Evolutionary conservation across 2,888 invertebrate genomes (phyloP).

Genomic region (Arrhopalites spinosus): DNA sequence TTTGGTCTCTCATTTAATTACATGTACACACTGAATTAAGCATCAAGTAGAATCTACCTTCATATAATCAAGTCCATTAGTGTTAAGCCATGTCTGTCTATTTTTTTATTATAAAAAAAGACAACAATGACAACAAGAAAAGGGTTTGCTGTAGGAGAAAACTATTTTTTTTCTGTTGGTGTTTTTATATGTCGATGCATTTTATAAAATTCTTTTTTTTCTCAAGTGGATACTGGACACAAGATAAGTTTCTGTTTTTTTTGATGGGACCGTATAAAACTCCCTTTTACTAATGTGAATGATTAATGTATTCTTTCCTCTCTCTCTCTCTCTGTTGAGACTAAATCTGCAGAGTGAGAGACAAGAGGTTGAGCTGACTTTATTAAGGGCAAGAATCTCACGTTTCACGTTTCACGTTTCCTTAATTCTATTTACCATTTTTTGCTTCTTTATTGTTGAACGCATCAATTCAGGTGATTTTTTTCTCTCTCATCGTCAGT

Average conservation of each 20-base stretch:
- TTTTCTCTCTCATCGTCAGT: slow-evolving; percentile 4
- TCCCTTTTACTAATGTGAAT: slow-evolving; percentile 27
- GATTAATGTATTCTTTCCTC: slow-evolving; percentile 27
- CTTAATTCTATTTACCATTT: slow-evolving; percentile 25
- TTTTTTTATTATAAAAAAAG: too few relatives aligned
- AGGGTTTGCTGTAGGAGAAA: too few relatives aligned
- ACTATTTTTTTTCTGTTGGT: too few relatives aligned
- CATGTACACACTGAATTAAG: too few relatives aligned
- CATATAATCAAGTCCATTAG: too few relatives aligned
- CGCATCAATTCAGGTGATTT: background rate
- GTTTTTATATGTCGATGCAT: too few relatives aligned
- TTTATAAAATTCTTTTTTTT: too few relatives aligned
- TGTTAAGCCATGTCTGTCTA: too few relatives aligned
- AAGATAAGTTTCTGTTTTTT: slow-evolving; percentile 13
- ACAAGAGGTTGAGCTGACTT: slow-evolving; percentile 25
- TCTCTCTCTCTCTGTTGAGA: slow-evolving; percentile 1
- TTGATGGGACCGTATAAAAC: too few relatives aligned
- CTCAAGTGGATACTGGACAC: background rate
- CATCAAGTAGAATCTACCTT: too few relatives aligned
- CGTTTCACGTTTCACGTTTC: slow-evolving; percentile 36
- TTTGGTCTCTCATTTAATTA: too few relatives aligned
- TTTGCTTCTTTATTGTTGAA: background rate
- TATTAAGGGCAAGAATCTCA: slow-evolving; percentile 40
- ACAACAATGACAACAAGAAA: too few relatives aligned
- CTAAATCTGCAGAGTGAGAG: background rate